Base-by-base conservation (phyloP, 2,888 invertebrate genomes). In the Nomada flava region DNA sequence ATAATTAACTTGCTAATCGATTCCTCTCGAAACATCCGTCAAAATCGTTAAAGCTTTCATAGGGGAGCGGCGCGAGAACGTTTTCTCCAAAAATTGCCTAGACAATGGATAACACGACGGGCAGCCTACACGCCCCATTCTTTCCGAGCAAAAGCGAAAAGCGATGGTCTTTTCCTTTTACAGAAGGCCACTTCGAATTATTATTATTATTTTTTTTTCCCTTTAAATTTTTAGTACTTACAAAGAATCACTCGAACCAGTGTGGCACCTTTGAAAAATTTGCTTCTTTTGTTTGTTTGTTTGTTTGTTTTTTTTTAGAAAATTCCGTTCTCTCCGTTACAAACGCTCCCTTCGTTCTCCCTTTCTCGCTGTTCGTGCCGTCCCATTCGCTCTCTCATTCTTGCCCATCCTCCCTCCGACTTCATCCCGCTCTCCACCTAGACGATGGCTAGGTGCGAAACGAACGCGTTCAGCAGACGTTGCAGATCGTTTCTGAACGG, bases 171-270 rank as follows among this genome's bases (percentile, higher is more conserved):
- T 91, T 79, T 78, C 85, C 83, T 87, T 87, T 89, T 78, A 86
- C 86, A 91, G 92, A 93, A 93, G 93, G 93, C 93, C 93, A 93
- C 93, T 93, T 93, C 92, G 91, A 93, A 93, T 91, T 90, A 36
- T 89, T 90, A 88, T 90, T 84, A 85, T 72, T 47, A 67, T 89
- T 87, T 85, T 85, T 72, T 67, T 63, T 63, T 29, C 50, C 72
- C 47, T 7, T 84, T 88, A 80, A 88, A 82, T 89, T 89, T 89
- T 89, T 89, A 80, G 90, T 87, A 91, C 89, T 90, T 91, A 91
- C 89, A 90, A 91, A 90, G 90, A 89, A 83, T 88, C 88, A 75
- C 81, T 83, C 80, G 87, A 83, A 87, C 86, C 78, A 79, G 80
- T 85, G 85, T 79, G 87, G 80, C 87, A 83, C 79, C 80, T 67